Base-by-base conservation (phyloP, 2,888 invertebrate species). In the Aphodius granarius region DNA sequence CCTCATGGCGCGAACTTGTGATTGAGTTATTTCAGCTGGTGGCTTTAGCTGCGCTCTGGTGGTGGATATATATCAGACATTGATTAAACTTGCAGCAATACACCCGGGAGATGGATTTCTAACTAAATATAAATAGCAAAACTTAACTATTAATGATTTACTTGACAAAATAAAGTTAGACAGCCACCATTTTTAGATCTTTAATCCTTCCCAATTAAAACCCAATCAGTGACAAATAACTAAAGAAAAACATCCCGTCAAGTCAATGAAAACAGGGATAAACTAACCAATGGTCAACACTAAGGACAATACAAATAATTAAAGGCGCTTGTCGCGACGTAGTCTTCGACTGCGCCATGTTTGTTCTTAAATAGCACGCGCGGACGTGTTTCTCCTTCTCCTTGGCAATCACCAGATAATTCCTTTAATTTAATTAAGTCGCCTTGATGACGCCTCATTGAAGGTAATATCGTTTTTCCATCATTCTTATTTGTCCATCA, bases 1-100 rank as follows among this genome's bases (percentile, higher is more conserved):
- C 83, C 16, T 80, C 82, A 82, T 83, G 84, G 84, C 85, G 84
- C 83, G 83, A 85, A 85, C 82, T 85, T 85, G 83, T 85, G 85
- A 86, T 86, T 85, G 85, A 85, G 84, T 85, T 86, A 85, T 81
- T 80, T 80, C 81, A 78, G 73, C 76, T 76, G 78, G 80, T 21
- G 68, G 18, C 22, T 19, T 13, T 43, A 9, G 43, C 43, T 9
- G 43, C 43, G 43, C 43, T 9, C 9, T 13, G 3, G 1, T 2
- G 43, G 2, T 21, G 68, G 43, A 13, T 43, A 43, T 43, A 43
- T 43, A 43, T 43, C 43, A 43, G 43, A 43, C 43, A 43, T 43
- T 43, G 43, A 43, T 43, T 43, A 43, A 43, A 43, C 43, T 20
- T 18, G 68, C 22, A 68, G 5, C 43, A 13, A 43, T 43, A 43